A percentile compares a stretch with the other conserved stretches of the same genome.
Evolutionary conservation across 2,797 vertebrate genomes (phyloP).

Genomic region (Darevskia nairensis): DNA sequence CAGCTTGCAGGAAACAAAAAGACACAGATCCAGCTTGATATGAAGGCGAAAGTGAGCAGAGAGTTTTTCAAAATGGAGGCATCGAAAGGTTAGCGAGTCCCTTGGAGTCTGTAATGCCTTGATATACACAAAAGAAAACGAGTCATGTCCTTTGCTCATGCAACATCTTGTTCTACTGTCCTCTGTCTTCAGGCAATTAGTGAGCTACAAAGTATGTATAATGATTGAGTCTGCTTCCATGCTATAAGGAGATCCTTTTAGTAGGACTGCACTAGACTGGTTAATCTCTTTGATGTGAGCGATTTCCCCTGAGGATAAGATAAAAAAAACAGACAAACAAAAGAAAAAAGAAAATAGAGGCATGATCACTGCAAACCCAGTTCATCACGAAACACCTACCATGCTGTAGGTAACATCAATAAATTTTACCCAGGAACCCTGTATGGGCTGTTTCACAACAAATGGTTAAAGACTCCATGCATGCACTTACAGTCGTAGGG

Average conservation of each 20-base stretch:
- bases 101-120: constrained; percentile 79
- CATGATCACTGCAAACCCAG: constrained; percentile 72
- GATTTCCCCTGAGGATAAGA: constrained; percentile 85
- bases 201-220: constrained; percentile 81
- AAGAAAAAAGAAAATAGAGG: constrained; percentile 74
- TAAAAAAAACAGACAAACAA: constrained; percentile 67
- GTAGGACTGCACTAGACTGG: constrained; percentile 92
- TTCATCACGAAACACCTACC: constrained; percentile 60
- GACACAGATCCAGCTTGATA: constrained; percentile 80
- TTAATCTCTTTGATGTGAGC: constrained; percentile 90
- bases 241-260: constrained; percentile 85
- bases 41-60: constrained; percentile 79
- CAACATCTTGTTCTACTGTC: constrained; percentile 88
- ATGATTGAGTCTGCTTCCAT: constrained; percentile 80
- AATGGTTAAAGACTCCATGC: neutral
- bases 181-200: constrained; percentile 80
- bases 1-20: constrained; percentile 80
- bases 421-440: constrained; percentile 55
- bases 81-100: constrained; percentile 75
- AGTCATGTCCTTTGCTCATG: constrained; percentile 93
- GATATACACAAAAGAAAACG: constrained; percentile 79
- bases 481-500: too few relatives aligned
- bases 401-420: constrained; percentile 63
- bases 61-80: constrained; percentile 78
- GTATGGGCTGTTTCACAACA: neutral